Percentiles rank a stretch among this genome's conserved stretches.
Conservation (phyloP, 2,888 invertebrate genomes). For the Abrostola tripartita region DNA sequence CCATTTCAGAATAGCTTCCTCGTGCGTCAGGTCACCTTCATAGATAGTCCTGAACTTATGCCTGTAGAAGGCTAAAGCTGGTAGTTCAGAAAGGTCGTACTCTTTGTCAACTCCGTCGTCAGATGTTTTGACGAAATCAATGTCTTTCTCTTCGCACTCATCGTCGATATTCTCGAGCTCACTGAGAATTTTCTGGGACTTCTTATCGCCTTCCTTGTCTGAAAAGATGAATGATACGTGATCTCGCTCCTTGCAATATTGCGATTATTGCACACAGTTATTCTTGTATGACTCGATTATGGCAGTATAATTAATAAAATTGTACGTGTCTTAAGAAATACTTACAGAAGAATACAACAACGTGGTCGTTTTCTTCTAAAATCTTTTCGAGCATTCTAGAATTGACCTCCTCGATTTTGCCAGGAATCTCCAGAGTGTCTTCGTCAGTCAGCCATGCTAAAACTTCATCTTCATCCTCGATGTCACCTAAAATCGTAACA, state of each 20-base stretch:
- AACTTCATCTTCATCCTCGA: constrained; percentile 97
- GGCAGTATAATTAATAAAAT: not conserved
- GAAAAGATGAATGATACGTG: constrained; percentile 32
- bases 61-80: constrained; percentile 95
- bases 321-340: constrained; percentile 50
- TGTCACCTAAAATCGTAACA: constrained; percentile 89
- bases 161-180: constrained; percentile 98
- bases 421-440: constrained; percentile 96
- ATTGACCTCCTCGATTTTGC: constrained; percentile 97
- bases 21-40: constrained; percentile 96
- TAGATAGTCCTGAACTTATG: constrained; percentile 96
- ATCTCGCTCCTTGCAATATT: too few relatives aligned
- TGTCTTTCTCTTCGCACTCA: constrained; percentile 96
- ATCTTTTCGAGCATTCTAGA: constrained; percentile 96
- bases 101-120: constrained; percentile 96
- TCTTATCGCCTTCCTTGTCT: constrained; percentile 97
- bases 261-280: too few relatives aligned
- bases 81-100: constrained; percentile 94
- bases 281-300: not conserved
- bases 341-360: constrained; percentile 98
- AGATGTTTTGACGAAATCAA: constrained; percentile 97
- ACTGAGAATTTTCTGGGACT: constrained; percentile 95
- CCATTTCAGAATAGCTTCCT: constrained; percentile 96
- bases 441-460: constrained; percentile 97
- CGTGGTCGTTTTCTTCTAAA: constrained; percentile 94